Percentiles rank a stretch among this genome's conserved stretches.
Conservation (phyloP, 2,888 invertebrate species). For the Melanophora roralis region DNA sequence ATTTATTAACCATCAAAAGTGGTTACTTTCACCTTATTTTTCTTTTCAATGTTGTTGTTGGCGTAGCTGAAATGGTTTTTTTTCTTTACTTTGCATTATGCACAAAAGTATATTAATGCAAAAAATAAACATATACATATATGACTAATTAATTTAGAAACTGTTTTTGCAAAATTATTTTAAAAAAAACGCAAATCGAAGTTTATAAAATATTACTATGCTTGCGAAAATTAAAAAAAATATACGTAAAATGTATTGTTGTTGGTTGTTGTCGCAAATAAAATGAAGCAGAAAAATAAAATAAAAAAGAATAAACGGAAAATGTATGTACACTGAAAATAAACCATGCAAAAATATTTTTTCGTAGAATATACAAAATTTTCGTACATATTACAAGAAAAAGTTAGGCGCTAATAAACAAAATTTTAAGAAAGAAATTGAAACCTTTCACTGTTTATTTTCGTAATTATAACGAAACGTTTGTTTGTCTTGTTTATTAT, state of each 20-base stretch:
- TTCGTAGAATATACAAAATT: too few species aligned
- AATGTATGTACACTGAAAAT: too few species aligned
- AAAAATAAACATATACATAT: too few species aligned
- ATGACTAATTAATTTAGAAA: too few species aligned
- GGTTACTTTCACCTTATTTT: conserved; percentile 73
- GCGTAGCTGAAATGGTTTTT: conserved; percentile 8
- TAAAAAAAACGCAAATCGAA: conserved; percentile 2
- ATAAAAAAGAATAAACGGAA: conserved; percentile 13
- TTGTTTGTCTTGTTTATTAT: too few species aligned
- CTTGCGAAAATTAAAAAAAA: conserved; percentile 8
- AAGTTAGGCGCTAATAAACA: too few species aligned
- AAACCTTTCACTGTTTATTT: too few species aligned
- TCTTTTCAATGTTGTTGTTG: background rate
- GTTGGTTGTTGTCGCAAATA: conserved; percentile 47
- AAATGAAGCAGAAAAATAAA: background rate
- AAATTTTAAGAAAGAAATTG: too few species aligned
- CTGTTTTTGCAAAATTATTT: too few species aligned
- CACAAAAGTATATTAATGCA: too few species aligned
- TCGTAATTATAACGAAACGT: too few species aligned
- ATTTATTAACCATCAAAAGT: conserved; percentile 68
- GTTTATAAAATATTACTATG: conserved; percentile 7
- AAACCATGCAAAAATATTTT: background rate
- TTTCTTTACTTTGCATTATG: background rate
- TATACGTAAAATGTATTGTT: conserved; percentile 12
- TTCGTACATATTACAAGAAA: too few species aligned